Evolutionary conservation across 2,888 invertebrate species (phyloP), one percentile per base, ranked within the genome.

Genomic region (Campoplex capitator): DNA sequence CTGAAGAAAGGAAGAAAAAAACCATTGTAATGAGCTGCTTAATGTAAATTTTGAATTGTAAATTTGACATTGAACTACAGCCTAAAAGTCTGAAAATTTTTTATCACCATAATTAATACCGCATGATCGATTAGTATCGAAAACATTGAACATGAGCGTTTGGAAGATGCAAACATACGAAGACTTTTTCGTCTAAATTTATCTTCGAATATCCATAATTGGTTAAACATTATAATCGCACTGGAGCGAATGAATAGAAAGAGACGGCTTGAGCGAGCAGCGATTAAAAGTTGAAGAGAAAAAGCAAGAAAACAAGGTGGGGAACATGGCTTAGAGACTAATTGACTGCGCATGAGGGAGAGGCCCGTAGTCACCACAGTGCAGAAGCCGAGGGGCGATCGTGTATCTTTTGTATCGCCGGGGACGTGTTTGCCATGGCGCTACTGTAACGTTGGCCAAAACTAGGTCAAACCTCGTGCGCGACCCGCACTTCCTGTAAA

Each of bases 401-500:
- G 77, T 75, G 56, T 80, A 51, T 68, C 51, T 42, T 70, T 62
- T 67, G 75, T 75, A 75, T 18, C 54, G 74, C 35, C 35, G 32
- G 62, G 62, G 70, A 58, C 67, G 77, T 35, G 74, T 78, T 82
- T 83, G 68, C 78, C 74, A 74, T 68, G 73, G 77, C 56, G 68
- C 70, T 81, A 71, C 80, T 67, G 54, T 73, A 80, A 54, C 73
- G 65, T 23, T 58, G 83, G 28, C 75, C 78, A 67, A 81, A 86
- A 86, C 73, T 86, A 38, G 86, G 86, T 86, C 86, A 86, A 86
- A 70, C 86, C 67, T 81, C 73, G 67, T 70, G 73, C 73, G 68
- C 81, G 48, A 76, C 86, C 80, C 71, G 80, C 65, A 80, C 86
- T 84, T 86, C 86, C 86, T 74, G 86, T 86, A 86, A 86, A 85